Base-by-base conservation (phyloP, 1,140 invertebrate genomes). In the Psilanteris sp. region DNA sequence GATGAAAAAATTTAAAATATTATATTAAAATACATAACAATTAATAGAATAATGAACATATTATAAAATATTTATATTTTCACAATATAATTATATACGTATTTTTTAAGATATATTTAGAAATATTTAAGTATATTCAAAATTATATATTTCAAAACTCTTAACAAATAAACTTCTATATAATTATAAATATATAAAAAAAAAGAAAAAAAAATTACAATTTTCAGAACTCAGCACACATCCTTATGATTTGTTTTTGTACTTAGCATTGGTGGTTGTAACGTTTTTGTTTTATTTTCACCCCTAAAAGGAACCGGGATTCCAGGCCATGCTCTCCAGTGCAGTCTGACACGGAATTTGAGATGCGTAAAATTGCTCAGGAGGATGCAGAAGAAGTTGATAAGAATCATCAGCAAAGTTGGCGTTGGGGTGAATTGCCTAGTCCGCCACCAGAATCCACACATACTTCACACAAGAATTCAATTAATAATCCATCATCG, bases 371-470 rank as follows among this genome's bases (percentile, higher is more conserved):
- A 54, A 90, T 93, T 16, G 81, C 83, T 59, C 80, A 87, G 55
- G 90, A 92, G 74, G 88, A 89, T 71, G 87, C 89, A 50, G 89
- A 68, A n/a, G 88, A 91, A 78, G 84, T 86, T 15, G 83, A 89
- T 80, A 86, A 86, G 77, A 83, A 85, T 64, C 86, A 82, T 85
- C 91, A 83, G 80, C 92, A 94, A 84, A 95, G 92, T 54, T 99
- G 98, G 98, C 93, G 95, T 74, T 99, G 98, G 98, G 98, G 98
- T 15, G 96, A 99, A 84, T 89, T 99, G 34, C 98, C 98, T 0
- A 93, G 81, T 73, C 83, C 85, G 22, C 84, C 86, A 18, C 82
- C 79, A 0, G 87, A 88, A 3, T 61, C 78, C 0, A 70, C 64
- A 3, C 79, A 82, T 15, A n/a, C 15, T 3, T 79, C 82, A 4